A percentile compares a stretch with the other conserved stretches of the same genome.
Conservation (phyloP, 1,140 invertebrate genomes). For the Drosophila quadrilineata region DNA sequence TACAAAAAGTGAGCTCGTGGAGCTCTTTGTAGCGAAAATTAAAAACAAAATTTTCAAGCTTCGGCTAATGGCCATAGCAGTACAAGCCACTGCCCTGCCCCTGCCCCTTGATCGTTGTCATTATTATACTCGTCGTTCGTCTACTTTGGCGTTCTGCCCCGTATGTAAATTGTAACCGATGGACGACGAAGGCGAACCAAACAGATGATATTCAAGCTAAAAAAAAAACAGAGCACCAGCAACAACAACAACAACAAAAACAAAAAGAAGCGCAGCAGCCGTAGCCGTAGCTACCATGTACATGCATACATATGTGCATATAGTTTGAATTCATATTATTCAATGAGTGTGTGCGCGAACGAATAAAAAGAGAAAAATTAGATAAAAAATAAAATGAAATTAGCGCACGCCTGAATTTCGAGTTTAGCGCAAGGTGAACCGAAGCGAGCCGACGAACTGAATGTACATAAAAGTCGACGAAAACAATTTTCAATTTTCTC, state of each 20-base stretch:
- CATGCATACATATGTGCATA: constrained; percentile 51
- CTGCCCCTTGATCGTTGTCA: constrained; percentile 7
- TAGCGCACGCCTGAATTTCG: constrained; percentile 76
- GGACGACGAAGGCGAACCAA: constrained; percentile 43
- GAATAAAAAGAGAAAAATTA: constrained; percentile 69
- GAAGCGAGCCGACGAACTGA: constrained; percentile 46
- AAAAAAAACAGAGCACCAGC: no score
- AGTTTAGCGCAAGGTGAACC: constrained; percentile 71
- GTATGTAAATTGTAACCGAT: constrained; percentile 56
- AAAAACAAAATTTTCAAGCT: constrained; percentile 34
- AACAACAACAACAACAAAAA: constrained; percentile 47
- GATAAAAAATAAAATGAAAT: constrained; percentile 67
- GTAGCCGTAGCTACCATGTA: constrained; percentile 35
- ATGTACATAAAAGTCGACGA: constrained; percentile 41
- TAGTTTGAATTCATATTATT: constrained; percentile 46
- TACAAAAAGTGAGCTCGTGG: constrained; percentile 29
- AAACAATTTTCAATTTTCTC: constrained; percentile 67
- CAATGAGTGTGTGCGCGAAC: constrained; percentile 66
- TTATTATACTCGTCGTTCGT: constrained; percentile 29
- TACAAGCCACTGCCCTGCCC: constrained; percentile 26
- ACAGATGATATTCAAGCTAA: constrained; percentile 61
- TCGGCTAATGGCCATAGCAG: constrained; percentile 18
- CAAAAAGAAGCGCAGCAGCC: constrained; percentile 29
- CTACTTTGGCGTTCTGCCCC: constrained; percentile 35
- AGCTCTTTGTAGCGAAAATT: constrained; percentile 25